phyloP scores from a whole-genome alignment of 2,797 vertebrate genomes.

The Pantherophis vulpinus region DNA sequence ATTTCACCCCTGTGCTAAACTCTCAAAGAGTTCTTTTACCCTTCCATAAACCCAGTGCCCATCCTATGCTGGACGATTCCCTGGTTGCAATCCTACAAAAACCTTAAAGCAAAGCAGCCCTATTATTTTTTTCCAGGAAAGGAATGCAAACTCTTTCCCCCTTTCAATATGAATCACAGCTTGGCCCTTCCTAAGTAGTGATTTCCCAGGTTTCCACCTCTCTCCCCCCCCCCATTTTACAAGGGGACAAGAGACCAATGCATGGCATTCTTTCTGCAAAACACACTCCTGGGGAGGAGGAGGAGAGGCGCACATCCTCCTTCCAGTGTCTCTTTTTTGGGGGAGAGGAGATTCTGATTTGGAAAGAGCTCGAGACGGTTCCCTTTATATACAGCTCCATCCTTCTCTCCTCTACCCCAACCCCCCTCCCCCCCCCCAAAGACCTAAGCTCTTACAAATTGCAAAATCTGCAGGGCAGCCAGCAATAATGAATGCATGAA shows the following conservation, averaged over 20 bases:
- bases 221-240: background rate
- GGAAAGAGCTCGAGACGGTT: background rate
- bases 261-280: background rate
- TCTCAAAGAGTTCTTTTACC: background rate
- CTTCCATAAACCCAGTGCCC: background rate
- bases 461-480: conserved; percentile 59
- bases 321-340: background rate
- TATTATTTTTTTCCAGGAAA: too few species aligned
- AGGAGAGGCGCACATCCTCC: background rate
- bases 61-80: background rate
- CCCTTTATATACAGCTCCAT: background rate
- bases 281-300: background rate
- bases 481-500: conserved; percentile 78
- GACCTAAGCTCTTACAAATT: conserved; percentile 64
- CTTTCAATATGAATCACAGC: background rate
- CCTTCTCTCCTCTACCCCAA: background rate
- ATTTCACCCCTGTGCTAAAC: too few species aligned
- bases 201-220: background rate
- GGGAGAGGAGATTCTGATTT: too few species aligned
- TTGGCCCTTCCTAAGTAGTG: background rate
- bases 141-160: background rate
- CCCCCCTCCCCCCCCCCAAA: background rate
- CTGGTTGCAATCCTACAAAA: background rate
- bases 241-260: background rate
- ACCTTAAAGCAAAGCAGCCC: background rate